A percentile compares a stretch with the other conserved stretches of the same genome.
phyloP scores from a whole-genome alignment of 2,888 invertebrate genomes.

The Sepiola atlantica region DNA sequence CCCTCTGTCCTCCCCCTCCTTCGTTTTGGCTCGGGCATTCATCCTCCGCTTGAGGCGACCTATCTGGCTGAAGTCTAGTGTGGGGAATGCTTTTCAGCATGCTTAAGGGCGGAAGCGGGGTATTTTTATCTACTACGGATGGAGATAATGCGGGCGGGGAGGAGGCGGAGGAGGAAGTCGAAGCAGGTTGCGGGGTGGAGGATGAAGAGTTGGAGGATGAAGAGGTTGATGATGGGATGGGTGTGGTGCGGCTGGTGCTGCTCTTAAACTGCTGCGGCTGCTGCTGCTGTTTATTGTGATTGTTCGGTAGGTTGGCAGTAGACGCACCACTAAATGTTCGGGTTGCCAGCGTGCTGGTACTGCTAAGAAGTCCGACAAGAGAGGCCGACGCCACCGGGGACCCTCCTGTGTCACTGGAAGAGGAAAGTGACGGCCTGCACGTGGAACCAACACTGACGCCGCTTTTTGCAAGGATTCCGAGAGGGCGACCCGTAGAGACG shows the following conservation, averaged over 20 bases:
- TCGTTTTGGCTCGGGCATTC: conserved; percentile 48
- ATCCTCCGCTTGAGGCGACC: conserved; percentile 48
- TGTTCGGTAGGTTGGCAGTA: conserved; percentile 34
- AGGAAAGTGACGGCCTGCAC: not conserved
- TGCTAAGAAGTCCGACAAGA: not conserved
- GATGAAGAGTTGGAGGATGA: conserved; percentile 33
- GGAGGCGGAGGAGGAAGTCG: conserved; percentile 38
- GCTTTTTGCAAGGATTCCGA: not conserved
- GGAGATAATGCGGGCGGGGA: conserved; percentile 20
- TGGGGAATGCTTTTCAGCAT: conserved; percentile 42
- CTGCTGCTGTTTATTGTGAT: not conserved
- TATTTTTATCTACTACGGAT: conserved; percentile 40
- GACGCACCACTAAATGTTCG: not conserved
- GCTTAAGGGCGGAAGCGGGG: conserved; percentile 39
- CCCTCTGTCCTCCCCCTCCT: conserved; percentile 47
- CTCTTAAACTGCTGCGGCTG: not conserved
- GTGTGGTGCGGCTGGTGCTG: conserved; percentile 32
- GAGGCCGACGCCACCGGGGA: not conserved
- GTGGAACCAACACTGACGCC: not conserved
- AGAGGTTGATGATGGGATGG: not conserved
- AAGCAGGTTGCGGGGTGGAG: not conserved
- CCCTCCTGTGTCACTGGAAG: not conserved
- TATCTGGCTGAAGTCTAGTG: conserved; percentile 46
- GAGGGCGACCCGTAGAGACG: not conserved
- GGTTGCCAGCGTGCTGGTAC: not conserved